Evolutionary conservation across 2,888 invertebrate genomes (phyloP).

Genomic region (Eupeodes luniger): DNA sequence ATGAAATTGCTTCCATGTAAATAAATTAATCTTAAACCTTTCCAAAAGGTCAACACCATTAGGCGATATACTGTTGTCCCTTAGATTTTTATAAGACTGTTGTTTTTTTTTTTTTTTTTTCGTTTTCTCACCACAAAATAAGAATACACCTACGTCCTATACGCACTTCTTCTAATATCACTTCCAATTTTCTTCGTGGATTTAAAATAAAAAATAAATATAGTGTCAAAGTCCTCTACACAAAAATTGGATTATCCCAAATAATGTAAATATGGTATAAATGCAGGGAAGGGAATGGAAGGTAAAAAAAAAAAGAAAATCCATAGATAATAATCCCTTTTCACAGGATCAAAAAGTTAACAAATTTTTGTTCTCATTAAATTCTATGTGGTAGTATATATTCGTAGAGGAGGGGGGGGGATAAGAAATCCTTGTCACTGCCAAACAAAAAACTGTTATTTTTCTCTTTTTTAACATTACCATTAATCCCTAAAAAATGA

Average conservation of each 20-base stretch:
- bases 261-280: constrained; percentile 17
- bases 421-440: not conserved
- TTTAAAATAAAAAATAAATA: not conserved
- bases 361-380: constrained; percentile 30
- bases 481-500: constrained; percentile 32
- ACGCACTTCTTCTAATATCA: not conserved
- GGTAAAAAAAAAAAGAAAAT: not conserved
- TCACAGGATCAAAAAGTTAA: constrained; percentile 24
- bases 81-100: not conserved
- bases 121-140: not conserved
- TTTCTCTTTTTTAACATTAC: constrained; percentile 26
- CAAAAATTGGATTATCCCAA: constrained; percentile 23
- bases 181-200: constrained; percentile 18
- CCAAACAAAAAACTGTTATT: constrained; percentile 21
- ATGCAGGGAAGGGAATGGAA: not conserved
- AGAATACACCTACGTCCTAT: not conserved
- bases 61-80: not conserved
- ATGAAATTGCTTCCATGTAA: constrained; percentile 29
- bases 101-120: not conserved
- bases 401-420: not conserved
- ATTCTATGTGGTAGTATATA: not conserved
- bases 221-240: not conserved
- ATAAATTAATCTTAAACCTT: constrained; percentile 39
- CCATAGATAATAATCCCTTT: not conserved
- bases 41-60: constrained; percentile 21